A percentile compares a stretch with the other conserved stretches of the same genome.
phyloP scores from a whole-genome alignment of 2,113 vertebrate species.

The Spea bombifrons region DNA sequence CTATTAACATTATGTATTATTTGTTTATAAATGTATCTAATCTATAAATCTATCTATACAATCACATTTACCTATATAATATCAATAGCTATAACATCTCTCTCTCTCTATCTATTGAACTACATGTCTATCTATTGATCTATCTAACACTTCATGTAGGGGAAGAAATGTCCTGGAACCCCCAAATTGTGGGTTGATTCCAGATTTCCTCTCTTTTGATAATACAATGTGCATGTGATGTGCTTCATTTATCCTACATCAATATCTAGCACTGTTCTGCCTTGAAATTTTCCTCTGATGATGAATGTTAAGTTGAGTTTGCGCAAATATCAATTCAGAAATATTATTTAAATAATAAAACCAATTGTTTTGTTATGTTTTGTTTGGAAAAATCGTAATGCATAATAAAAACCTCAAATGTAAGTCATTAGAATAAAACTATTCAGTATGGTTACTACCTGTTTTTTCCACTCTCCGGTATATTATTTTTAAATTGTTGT shows the following conservation, averaged over 20 bases:
- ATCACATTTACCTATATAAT: neutral
- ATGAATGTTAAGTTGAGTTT: neutral
- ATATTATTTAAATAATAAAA: too few relatives aligned
- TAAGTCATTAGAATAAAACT: too few relatives aligned
- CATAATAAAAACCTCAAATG: too few relatives aligned
- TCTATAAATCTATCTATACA: neutral
- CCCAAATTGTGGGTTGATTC: neutral
- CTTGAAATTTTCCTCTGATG: neutral
- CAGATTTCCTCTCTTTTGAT: neutral
- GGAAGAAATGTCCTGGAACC: neutral
- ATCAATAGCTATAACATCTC: neutral
- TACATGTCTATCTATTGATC: neutral
- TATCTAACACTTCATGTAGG: neutral
- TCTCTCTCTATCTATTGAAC: conserved; percentile 11
- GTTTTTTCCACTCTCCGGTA: too few relatives aligned
- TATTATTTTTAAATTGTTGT: too few relatives aligned
- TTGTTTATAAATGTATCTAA: neutral
- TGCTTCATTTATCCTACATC: neutral
- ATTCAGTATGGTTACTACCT: too few relatives aligned
- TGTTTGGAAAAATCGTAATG: too few relatives aligned
- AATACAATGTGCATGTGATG: neutral
- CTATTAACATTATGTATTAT: neutral
- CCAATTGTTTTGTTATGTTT: too few relatives aligned
- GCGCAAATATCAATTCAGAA: too few relatives aligned
- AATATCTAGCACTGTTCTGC: neutral